Evolutionary conservation across 2,113 vertebrate species (phyloP).

Genomic region (Phalacrocorax aristotelis): DNA sequence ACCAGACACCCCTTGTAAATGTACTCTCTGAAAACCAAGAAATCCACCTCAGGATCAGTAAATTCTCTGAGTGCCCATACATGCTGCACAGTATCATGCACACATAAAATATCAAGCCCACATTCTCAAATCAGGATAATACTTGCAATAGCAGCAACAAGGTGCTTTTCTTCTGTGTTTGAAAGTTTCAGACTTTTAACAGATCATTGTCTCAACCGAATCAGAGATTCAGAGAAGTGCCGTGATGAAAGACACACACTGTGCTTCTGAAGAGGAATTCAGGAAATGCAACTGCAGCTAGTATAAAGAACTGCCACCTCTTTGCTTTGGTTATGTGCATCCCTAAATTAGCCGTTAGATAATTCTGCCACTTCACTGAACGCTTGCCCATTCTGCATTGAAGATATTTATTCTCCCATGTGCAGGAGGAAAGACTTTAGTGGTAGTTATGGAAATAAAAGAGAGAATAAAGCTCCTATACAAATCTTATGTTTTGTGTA

Average conservation of each 20-base stretch:
- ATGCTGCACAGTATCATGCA: neutral
- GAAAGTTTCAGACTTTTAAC: neutral
- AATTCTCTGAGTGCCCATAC: neutral
- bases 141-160: neutral
- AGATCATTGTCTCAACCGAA: neutral
- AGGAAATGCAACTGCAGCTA: conserved; percentile 19
- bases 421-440: neutral
- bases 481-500: conserved; percentile 21
- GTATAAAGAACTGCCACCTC: neutral
- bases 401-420: conserved; percentile 5
- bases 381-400: neutral
- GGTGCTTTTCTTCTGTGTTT: neutral
- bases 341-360: conserved; percentile 43
- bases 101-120: neutral
- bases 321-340: conserved; percentile 7
- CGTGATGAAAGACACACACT: neutral
- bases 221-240: neutral
- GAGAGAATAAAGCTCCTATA: conserved; percentile 9
- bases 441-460: conserved; percentile 29
- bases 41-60: neutral
- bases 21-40: neutral
- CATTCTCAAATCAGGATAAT: neutral
- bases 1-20: neutral
- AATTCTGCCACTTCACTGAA: conserved; percentile 44
- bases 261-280: neutral